Percentiles rank a stretch among this genome's conserved stretches.
phyloP scores from a whole-genome alignment of 2,113 vertebrate genomes.

The Gopherus evgoodei region DNA sequence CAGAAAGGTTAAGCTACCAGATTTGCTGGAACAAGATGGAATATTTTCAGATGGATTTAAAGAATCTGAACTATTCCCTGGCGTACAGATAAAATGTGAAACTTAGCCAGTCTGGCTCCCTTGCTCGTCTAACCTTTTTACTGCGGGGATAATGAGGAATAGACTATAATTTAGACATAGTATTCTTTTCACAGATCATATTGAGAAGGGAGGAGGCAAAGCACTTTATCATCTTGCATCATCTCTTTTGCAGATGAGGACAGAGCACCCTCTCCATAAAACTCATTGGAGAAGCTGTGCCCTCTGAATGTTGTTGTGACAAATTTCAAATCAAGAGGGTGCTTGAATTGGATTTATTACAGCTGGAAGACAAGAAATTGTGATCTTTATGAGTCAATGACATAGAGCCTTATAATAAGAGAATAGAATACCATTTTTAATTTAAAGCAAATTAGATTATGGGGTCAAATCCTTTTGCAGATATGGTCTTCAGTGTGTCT shows the following conservation, averaged over 20 bases:
- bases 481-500: conserved; percentile 61
- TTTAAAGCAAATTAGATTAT: conserved; percentile 83
- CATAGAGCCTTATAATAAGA: conserved; percentile 75
- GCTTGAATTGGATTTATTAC: conserved; percentile 80
- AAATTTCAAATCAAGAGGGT: conserved; percentile 78
- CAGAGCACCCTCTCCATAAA: conserved; percentile 50
- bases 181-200: conserved; percentile 64
- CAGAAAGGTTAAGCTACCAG: conserved; percentile 56
- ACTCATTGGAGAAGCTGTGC: conserved; percentile 31
- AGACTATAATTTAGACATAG: conserved; percentile 70
- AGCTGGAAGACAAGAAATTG: conserved; percentile 77
- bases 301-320: conserved; percentile 78
- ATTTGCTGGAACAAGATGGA: conserved; percentile 59
- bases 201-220: conserved; percentile 56
- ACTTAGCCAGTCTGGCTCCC: conserved; percentile 72
- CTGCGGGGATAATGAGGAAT: conserved; percentile 73
- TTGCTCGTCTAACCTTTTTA: conserved; percentile 76
- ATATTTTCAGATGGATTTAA: conserved; percentile 69
- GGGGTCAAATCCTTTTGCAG: conserved; percentile 77
- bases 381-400: conserved; percentile 78
- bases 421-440: conserved; percentile 82
- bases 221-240: conserved; percentile 57
- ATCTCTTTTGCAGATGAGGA: conserved; percentile 56
- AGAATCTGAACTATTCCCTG: conserved; percentile 72
- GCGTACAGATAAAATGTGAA: conserved; percentile 45